These are phyloP conservation scores for Scelioninae gen. 2 DNA, from an alignment of 2,888 invertebrate species.

Conservation along the genomic window DNA sequence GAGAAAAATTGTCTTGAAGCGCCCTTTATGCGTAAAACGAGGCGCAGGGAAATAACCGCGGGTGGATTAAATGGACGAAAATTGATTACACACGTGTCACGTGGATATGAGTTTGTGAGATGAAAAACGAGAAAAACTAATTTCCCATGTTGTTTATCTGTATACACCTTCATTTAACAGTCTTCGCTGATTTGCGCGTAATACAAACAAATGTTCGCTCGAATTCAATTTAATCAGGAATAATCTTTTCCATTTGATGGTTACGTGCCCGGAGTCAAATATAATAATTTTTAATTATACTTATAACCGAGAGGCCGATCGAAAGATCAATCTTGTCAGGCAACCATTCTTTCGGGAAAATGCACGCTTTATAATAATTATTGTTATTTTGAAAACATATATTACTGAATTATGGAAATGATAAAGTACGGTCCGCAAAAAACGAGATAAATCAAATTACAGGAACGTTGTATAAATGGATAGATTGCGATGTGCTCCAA, in stretches of 20 bases:
- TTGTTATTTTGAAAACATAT: slow-evolving; percentile 2
- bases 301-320: slow-evolving; percentile 4
- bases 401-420: background rate
- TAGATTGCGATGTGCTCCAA: too few relatives aligned
- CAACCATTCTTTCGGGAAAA: slow-evolving; percentile 1
- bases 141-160: slow-evolving; percentile 44
- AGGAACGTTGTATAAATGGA: too few relatives aligned
- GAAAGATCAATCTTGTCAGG: slow-evolving; percentile 11
- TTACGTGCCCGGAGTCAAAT: slow-evolving; percentile 24
- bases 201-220: slow-evolving; percentile 46
- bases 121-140: slow-evolving; percentile 54
- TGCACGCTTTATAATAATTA: slow-evolving; percentile 8
- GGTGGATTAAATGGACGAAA: slow-evolving; percentile 45
- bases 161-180: slow-evolving; percentile 42
- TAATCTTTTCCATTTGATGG: slow-evolving; percentile 43
- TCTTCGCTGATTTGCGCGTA: slow-evolving; percentile 44
- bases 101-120: slow-evolving; percentile 44
- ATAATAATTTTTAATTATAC: slow-evolving; percentile 42
- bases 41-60: slow-evolving; percentile 30
- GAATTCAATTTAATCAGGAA: slow-evolving; percentile 36
- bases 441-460: too few relatives aligned
- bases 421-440: too few relatives aligned
- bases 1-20: slow-evolving; percentile 39
- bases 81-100: slow-evolving; percentile 53
- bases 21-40: slow-evolving; percentile 22